Conservation (phyloP, 2,113 vertebrate species). For the Otolemur garnettii region DNA sequence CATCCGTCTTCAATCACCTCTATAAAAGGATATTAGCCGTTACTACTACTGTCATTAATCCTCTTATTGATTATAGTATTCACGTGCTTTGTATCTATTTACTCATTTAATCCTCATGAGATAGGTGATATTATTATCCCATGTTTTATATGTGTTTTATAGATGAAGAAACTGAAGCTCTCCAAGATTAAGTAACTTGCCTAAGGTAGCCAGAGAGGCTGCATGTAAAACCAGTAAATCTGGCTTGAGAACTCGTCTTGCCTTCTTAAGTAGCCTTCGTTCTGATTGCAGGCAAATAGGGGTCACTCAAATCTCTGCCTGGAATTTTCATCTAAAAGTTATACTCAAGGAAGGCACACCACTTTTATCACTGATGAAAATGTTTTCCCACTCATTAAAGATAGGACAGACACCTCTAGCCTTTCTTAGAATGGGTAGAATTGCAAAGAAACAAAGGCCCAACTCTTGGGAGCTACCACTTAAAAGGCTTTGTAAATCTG, state of each 20-base stretch:
- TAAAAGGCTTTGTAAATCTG: not conserved
- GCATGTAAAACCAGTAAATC: slow-evolving; percentile 13
- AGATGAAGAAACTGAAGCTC: slow-evolving; percentile 43
- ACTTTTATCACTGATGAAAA: not conserved
- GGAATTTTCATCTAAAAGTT: not conserved
- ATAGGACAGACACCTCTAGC: not conserved
- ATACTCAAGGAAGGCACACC: not conserved
- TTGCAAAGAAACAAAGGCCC: not conserved
- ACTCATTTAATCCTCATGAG: slow-evolving; percentile 12
- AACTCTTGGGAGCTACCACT: not conserved
- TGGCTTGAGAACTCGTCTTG: not conserved
- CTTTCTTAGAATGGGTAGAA: not conserved
- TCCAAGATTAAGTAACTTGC: slow-evolving; percentile 28
- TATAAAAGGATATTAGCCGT: not conserved
- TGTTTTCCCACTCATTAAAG: not conserved
- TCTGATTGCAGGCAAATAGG: not conserved
- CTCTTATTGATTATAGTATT: not conserved
- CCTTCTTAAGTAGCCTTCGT: slow-evolving; percentile 6
- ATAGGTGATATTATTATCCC: not conserved
- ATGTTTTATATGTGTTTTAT: slow-evolving; percentile 32
- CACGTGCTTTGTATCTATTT: not conserved
- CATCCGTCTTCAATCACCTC: not conserved
- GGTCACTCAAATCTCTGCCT: slow-evolving; percentile 11
- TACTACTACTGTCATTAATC: not conserved
- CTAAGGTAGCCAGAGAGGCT: not conserved